Evolutionary conservation across 2,113 vertebrate species (phyloP).

Genomic region (Vulpes vulpes): DNA sequence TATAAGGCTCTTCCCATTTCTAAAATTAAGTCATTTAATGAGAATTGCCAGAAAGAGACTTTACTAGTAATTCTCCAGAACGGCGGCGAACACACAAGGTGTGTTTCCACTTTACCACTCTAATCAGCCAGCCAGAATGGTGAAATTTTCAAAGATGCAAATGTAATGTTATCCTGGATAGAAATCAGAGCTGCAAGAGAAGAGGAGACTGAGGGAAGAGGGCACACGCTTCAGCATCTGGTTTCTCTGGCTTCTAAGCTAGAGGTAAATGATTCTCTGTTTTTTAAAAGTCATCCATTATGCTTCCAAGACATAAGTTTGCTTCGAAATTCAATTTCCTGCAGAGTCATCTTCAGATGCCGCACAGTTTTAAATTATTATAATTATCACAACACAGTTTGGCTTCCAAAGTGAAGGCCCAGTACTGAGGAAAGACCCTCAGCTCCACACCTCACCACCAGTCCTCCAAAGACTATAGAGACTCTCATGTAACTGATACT

Average conservation of each 20-base stretch:
- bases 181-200: constrained; percentile 55
- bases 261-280: constrained; percentile 39
- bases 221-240: not conserved
- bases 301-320: constrained; percentile 36
- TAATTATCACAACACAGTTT: not conserved
- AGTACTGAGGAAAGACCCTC: not conserved
- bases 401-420: constrained; percentile 37
- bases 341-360: constrained; percentile 39
- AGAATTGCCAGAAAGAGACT: constrained; percentile 56
- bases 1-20: constrained; percentile 36
- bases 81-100: constrained; percentile 22
- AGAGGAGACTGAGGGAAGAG: not conserved
- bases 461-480: not conserved
- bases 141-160: constrained; percentile 65
- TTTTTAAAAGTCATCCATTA: not conserved
- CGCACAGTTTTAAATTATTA: constrained; percentile 1
- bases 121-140: constrained; percentile 35
- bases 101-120: not conserved
- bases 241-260: constrained; percentile 38
- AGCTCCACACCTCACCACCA: not conserved
- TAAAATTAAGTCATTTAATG: constrained; percentile 59
- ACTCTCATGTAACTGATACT: not conserved
- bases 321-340: constrained; percentile 52
- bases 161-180: constrained; percentile 45
- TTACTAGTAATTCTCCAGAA: constrained; percentile 58